Conservation (phyloP, 2,888 invertebrate genomes). For the Caenorhabditis auriculariae region DNA sequence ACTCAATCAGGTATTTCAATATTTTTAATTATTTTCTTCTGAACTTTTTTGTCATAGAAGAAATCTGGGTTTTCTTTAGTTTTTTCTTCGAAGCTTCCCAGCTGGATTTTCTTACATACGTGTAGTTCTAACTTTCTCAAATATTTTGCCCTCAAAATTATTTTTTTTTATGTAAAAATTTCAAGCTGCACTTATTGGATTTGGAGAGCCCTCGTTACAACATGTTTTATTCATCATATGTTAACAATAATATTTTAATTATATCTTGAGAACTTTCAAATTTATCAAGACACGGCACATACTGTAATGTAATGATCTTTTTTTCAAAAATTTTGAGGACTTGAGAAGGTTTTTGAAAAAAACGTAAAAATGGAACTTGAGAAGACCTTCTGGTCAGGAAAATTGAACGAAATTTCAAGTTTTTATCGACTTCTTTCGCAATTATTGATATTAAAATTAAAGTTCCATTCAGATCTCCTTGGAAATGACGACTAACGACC, state of each 20-base stretch:
- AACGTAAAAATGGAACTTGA: not conserved
- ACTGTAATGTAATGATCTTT: too few relatives aligned
- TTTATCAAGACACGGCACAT: too few relatives aligned
- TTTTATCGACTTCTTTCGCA: not conserved
- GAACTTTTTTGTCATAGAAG: not conserved
- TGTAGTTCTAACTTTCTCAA: not conserved
- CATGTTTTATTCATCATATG: too few relatives aligned
- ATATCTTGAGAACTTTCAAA: too few relatives aligned
- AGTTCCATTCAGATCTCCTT: slow-evolving; percentile 26
- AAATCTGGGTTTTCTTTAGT: not conserved
- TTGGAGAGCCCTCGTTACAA: too few relatives aligned
- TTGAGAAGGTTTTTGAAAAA: not conserved
- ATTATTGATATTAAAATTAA: not conserved
- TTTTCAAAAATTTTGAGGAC: too few relatives aligned
- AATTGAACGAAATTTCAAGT: not conserved
- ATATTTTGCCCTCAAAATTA: too few relatives aligned
- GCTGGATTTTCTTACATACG: not conserved
- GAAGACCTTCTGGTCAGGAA: not conserved
- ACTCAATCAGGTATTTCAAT: slow-evolving; percentile 24
- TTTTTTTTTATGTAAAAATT: too few relatives aligned
- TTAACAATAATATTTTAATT: too few relatives aligned
- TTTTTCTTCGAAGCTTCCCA: not conserved
- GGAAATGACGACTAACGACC: slow-evolving; percentile 32
- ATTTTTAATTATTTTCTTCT: slow-evolving; percentile 5
- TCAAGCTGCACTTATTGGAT: too few relatives aligned